Base-by-base conservation (phyloP, 1,140 invertebrate genomes). In the Leptestheria dahalacensis region DNA sequence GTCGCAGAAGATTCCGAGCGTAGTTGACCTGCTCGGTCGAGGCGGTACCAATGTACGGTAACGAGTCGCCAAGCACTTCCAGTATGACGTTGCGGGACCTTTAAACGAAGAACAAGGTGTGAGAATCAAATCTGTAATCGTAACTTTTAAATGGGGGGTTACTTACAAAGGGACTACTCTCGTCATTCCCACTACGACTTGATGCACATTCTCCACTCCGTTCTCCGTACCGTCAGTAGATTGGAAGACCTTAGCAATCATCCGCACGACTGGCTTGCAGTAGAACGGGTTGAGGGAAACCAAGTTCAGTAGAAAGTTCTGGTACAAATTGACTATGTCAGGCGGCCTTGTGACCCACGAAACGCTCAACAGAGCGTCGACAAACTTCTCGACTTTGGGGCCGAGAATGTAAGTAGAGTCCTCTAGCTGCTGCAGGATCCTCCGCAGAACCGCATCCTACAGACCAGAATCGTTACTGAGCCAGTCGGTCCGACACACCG, bases 151-250 rank as follows among this genome's bases (percentile, higher is more conserved):
- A 15, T 57, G 61, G 46, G 29, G 60, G 9, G 57, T 60, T 21
- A 71, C 77, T 77, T 76, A 83, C 82, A 81, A 77, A 57, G 82
- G 82, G 54, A 82, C 75, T 51, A 78, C 71, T 67, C 74, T 70
- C 49, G 80, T 67, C 63, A 83, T 70, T 61, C 71, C 68, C 64
- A 71, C 68, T 2, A 83, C 66, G 46, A 79, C 68, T 55, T 74
- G 67, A 67, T 84, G 82, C 46, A 79, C 66, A 64, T 62, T 67
- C 64, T 64, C 78, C 75, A 64, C 71, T 28, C 24, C 10, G 21
- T 15, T 52, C 41, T 29, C 49, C 26, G 24, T 26, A 28, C 21
- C 48, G 9, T 48, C 25, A 20, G 23, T n/a, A 0, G 48, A 21
- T 28, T 24, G 49, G 9, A 60, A 29, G 41, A 51, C 21, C 25